A percentile compares a stretch with the other conserved stretches of the same genome.
Evolutionary conservation across 2,797 vertebrate genomes (phyloP).

Genomic region (Smutsia gigantea): DNA sequence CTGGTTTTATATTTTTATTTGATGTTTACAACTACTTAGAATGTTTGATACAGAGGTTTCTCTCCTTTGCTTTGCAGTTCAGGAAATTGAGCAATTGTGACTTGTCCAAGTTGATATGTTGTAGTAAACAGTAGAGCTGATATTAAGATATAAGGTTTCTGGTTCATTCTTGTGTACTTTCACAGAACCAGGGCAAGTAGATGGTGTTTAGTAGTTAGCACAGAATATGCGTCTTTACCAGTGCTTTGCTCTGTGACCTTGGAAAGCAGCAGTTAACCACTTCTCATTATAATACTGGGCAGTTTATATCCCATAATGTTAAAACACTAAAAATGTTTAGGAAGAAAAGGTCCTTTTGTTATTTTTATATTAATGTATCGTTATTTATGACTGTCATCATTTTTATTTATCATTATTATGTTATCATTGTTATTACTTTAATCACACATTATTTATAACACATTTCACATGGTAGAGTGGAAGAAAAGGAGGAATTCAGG

Average conservation of each 20-base stretch:
- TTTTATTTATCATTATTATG: not conserved
- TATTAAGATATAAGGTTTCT: not conserved
- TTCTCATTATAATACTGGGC: slow-evolving; percentile 11
- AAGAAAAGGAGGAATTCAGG: slow-evolving; percentile 25
- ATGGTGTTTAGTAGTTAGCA: not conserved
- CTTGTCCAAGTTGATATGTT: not conserved
- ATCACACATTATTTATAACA: not conserved
- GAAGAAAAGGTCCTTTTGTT: not conserved
- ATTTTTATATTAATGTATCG: not conserved
- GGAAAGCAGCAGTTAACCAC: not conserved
- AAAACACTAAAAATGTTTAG: not conserved
- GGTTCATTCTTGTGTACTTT: not conserved
- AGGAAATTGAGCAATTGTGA: slow-evolving; percentile 3
- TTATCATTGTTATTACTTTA: not conserved
- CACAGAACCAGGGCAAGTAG: not conserved
- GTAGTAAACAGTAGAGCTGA: not conserved
- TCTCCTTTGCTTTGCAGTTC: not conserved
- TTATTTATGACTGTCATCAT: not conserved
- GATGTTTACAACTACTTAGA: not conserved
- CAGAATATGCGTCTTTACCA: not conserved
- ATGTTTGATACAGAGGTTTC: not conserved
- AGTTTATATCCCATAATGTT: not conserved
- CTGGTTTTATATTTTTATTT: not conserved
- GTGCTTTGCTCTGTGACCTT: slow-evolving; percentile 26
- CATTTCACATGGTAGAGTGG: not conserved